Evolutionary conservation across 2,113 vertebrate genomes (phyloP), one percentile per base, ranked within the genome.

Genomic region (Kobus ellipsiprymnus): DNA sequence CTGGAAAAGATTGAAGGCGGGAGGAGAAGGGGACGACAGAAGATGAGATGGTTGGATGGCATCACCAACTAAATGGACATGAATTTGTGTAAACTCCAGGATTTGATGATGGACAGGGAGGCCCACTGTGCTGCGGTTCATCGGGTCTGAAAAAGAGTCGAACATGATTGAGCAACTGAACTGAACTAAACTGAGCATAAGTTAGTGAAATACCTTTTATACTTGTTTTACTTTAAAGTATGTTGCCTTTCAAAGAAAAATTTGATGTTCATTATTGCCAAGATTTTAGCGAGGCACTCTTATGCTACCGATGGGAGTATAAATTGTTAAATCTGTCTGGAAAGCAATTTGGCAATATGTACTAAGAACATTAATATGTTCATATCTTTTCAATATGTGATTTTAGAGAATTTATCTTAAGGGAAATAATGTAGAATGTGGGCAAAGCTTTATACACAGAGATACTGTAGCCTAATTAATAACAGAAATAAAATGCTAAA

Each of bases 401-500:
- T 89, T 92, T 94, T 77, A 29, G 10, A 30, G 25, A 92, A 71
- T 94, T 97, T 93, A 54, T 91, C 40, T 84, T 64, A 88, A 96
- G 29, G 33, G 78, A 83, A 86, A 85, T 96, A 95, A 84, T 78
- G 4, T 9, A 93, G 7, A 44, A 40, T 60, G 21, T 89, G n/a
- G 33, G 27, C 89, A 96, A 97, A 90, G 13, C 9, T 90, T 86
- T 87, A 96, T 50, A n/a, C 15, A 95, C 19, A 86, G 44, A 85
- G 27, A 83, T 91, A n/a, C 50, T 19, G 33, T 57, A 93, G 50
- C 25, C 27, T 92, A 94, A 90, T 91, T 89, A 44, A 64, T 89
- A 95, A 80, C 30, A 83, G 52, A 92, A 90, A 87, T 78, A 78
- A 92, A 96, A 93, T 91, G 59, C 17, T 93, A 71, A 95, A 92